phyloP scores from a whole-genome alignment of 2,888 invertebrate genomes.

The Hydroisotoma schaefferi region DNA sequence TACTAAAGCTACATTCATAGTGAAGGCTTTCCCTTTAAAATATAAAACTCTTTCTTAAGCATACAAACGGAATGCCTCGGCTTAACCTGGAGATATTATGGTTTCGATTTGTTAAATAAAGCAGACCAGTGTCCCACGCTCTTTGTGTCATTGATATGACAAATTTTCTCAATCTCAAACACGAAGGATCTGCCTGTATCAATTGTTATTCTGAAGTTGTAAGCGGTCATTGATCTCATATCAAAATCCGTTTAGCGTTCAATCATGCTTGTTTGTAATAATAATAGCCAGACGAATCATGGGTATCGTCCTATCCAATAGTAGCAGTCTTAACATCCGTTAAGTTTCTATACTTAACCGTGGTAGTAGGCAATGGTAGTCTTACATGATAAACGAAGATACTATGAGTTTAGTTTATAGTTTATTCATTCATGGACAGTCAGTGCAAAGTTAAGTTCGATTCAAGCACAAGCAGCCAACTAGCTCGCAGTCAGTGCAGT shows the following conservation, averaged over 20 bases:
- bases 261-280: too few relatives aligned
- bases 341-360: not conserved
- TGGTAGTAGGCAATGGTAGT: too few relatives aligned
- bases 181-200: conserved; percentile 1
- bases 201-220: conserved; percentile 3
- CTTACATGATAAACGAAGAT: not conserved
- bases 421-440: too few relatives aligned
- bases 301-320: too few relatives aligned
- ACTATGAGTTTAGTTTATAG: not conserved
- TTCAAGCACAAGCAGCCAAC: too few relatives aligned
- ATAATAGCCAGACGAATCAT: too few relatives aligned
- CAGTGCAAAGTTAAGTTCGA: too few relatives aligned
- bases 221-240: not conserved
- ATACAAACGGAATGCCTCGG: too few relatives aligned
- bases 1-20: too few relatives aligned
- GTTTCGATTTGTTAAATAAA: conserved; percentile 2
- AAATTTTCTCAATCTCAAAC: not conserved
- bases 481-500: not conserved
- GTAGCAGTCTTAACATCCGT: not conserved
- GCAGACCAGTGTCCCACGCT: not conserved
- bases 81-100: not conserved
- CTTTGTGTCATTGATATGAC: conserved; percentile 1
- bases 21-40: too few relatives aligned
- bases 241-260: too few relatives aligned
- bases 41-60: too few relatives aligned